phyloP scores from a whole-genome alignment of 1,140 invertebrate genomes.

The Vollenhovia emeryi region DNA sequence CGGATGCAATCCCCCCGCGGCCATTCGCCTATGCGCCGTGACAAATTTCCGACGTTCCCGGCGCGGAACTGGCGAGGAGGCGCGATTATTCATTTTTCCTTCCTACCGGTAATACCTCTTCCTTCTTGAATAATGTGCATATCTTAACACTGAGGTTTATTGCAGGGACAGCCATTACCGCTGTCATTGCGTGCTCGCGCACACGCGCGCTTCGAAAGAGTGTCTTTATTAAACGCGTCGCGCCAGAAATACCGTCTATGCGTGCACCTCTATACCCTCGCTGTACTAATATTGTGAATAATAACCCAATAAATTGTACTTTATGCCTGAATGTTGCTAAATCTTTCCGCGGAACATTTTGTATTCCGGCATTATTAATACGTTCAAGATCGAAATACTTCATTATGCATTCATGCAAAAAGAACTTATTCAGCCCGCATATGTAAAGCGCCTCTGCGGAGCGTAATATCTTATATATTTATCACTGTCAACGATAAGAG shows the following conservation, averaged over 20 bases:
- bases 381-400: neutral
- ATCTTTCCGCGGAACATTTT: neutral
- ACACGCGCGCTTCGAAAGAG: conserved; percentile 44
- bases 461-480: conserved; percentile 3
- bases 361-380: conserved; percentile 5
- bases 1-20: neutral
- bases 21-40: neutral
- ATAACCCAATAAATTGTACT: conserved; percentile 12
- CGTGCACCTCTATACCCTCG: neutral
- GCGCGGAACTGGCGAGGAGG: neutral
- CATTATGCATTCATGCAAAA: conserved; percentile 9
- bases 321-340: conserved; percentile 3
- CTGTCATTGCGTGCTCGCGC: conserved; percentile 66
- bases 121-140: conserved; percentile 67
- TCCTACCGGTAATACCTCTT: conserved; percentile 41
- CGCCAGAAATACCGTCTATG: neutral
- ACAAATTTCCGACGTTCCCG: conserved; percentile 34
- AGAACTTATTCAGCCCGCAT: neutral
- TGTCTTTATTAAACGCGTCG: conserved; percentile 70
- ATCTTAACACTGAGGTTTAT: conserved; percentile 72
- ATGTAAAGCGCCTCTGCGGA: neutral
- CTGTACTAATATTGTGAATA: conserved; percentile 19
- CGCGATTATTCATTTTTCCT: conserved; percentile 56
- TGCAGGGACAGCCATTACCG: conserved; percentile 70
- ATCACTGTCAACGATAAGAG: neutral